Conservation (phyloP, 2,888 invertebrate species). For the Aphodius sticticus region DNA sequence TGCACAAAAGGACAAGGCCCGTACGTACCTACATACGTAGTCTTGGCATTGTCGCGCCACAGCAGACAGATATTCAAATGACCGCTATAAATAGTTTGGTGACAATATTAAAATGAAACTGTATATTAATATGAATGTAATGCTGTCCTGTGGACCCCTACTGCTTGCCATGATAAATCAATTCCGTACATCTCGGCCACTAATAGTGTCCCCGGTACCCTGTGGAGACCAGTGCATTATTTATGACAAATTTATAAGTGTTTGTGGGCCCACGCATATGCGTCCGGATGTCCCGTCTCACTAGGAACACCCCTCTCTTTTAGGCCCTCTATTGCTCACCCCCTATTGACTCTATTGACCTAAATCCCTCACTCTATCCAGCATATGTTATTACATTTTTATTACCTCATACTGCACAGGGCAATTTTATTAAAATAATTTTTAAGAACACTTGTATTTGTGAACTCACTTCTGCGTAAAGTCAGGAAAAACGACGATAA, state of each 20-base stretch:
- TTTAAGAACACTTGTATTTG: too few species aligned
- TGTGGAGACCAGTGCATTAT: conserved; percentile 56
- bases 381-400: too few species aligned
- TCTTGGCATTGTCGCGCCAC: conserved; percentile 37
- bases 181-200: conserved; percentile 59
- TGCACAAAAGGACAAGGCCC: conserved; percentile 17
- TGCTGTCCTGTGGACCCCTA: conserved; percentile 55
- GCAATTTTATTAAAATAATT: too few species aligned
- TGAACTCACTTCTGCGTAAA: too few species aligned
- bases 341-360: background rate
- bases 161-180: conserved; percentile 60
- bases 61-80: conserved; percentile 59
- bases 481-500: too few species aligned
- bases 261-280: conserved; percentile 50
- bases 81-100: conserved; percentile 60
- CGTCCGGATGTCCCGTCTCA: conserved; percentile 12
- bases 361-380: background rate
- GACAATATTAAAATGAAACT: conserved; percentile 62
- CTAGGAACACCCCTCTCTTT: background rate
- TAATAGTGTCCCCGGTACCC: conserved; percentile 59
- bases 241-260: conserved; percentile 60
- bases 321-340: background rate
- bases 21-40: background rate
- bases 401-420: too few species aligned
- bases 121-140: conserved; percentile 60